Evolutionary conservation across 2,888 invertebrate genomes (phyloP), one percentile per base, ranked within the genome.

Genomic region (Cotesia congregata): DNA sequence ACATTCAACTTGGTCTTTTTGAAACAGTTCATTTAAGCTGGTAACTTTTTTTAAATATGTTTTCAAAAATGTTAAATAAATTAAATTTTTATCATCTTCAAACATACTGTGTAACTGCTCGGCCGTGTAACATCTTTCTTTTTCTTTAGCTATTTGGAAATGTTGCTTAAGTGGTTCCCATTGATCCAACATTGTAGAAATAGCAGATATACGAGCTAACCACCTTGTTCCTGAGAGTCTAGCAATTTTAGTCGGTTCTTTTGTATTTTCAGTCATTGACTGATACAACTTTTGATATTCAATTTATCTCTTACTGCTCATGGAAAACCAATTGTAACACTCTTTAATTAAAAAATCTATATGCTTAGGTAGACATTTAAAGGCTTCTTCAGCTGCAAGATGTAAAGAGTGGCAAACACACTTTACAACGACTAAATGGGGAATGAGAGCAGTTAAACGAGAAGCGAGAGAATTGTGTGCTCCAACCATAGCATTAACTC

Each of bases 161-260:
- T 83, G 82, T 59, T 83, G 76, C 75, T 85, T 76, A 20, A 85
- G 79, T 71, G 80, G 79, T 6, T 86, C 84, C 85, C 84, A 84
- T 68, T 85, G 85, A 6, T 84, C 82, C 39, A 82, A 79, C 70
- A 84, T 84, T 41, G 83, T 80, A 9, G 20, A 59, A 68, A 84
- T 73, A 77, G 83, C 83, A 69, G 80, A 7, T 79, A 80, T 67
- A 80, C 81, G 15, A 81, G 78, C 82, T 39, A 76, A 64, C 76
- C 82, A 83, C 64, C 82, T 80, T 20, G 82, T 83, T 74, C 82
- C 81, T 30, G 80, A 79, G 7, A 83, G 77, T 72, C 81, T 80
- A 78, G 74, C 73, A 7, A 79, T 81, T 81, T 82, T 83, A 75
- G 80, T 81, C 1, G 81, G 80, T 12, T 60, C 39, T 61, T 59